Evolutionary conservation across 92 coral and sea anemone species (phyloP), one percentile per base, ranked within the genome.

Genomic region (Galaxea fascicularis): DNA sequence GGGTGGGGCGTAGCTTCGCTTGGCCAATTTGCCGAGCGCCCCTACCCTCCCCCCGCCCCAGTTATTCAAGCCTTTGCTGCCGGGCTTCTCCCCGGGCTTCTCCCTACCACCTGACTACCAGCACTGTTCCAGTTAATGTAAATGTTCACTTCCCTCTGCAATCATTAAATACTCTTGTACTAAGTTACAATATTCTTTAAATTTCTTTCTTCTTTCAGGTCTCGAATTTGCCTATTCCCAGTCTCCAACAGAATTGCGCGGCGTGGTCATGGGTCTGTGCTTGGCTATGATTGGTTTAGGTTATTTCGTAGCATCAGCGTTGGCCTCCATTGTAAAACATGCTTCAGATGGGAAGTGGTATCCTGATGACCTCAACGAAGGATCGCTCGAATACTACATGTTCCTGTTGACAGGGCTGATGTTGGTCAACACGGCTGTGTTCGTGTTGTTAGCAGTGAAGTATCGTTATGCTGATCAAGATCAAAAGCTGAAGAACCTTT

Each of bases 171-270:
- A 35, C 41, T 35, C 20, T 0, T 20, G n/a, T 10, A 46, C 45
- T 31, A 35, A 16, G 15, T 17, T 17, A 29, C 8, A 16, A 69
- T 10, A 1, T 21, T 1, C 44, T 15, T 27, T 78, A n/a, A n/a
- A n/a, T n/a, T 31, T 17, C 53, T 21, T 17, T 62, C 29, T 60
- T 60, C 41, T 41, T 25, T 10, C 80, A 95, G 98, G 98, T 56
- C 84, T 94, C 30, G 99, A 96, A 76, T 90, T 96, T 65, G 98
- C 98, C 29, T 94, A 96, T 90, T 89, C 95, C 28, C 98, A 96
- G 84, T 91, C 99, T 18, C 98, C 99, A 6, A 49, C 83, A 20
- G 83, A 89, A 41, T 86, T 94, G 62, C 98, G 95, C 79, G 98
- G 98, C 31, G 89, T 94, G 59, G 84, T 96, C 8, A 96, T 96